Percentiles rank a stretch among this genome's conserved stretches.
phyloP scores from a whole-genome alignment of 2,113 vertebrate genomes.

The Indicator indicator region DNA sequence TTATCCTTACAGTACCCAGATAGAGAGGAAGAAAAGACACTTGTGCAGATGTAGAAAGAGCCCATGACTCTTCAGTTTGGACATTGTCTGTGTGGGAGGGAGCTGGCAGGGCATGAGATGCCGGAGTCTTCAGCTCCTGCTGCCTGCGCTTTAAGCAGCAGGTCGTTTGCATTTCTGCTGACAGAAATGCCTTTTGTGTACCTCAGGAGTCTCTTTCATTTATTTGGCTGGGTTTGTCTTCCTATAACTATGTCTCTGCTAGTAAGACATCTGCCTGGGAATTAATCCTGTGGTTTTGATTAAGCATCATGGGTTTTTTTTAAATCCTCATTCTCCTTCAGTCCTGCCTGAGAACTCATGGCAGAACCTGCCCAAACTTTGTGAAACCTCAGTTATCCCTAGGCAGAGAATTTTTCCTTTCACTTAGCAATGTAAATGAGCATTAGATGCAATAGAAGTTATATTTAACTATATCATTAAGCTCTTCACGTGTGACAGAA shows the following conservation, averaged over 20 bases:
- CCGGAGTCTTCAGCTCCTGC: not conserved
- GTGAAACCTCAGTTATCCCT: not conserved
- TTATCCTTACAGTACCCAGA: not conserved
- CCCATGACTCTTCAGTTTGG: not conserved
- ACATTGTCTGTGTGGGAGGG: rapidly evolving
- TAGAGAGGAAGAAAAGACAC: rapidly evolving
- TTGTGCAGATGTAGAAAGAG: not conserved
- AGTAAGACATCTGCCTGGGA: not conserved
- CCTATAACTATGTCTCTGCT: not conserved
- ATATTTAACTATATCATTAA: not conserved
- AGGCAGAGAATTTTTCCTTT: not conserved
- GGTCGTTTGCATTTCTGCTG: not conserved
- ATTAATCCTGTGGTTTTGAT: not conserved
- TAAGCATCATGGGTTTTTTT: not conserved
- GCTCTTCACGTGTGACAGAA: not conserved
- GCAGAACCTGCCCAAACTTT: not conserved
- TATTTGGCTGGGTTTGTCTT: not conserved
- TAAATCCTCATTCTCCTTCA: not conserved
- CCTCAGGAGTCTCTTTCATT: not conserved
- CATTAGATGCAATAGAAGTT: not conserved
- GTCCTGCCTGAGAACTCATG: not conserved
- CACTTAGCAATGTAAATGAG: not conserved
- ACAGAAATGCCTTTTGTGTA: not conserved
- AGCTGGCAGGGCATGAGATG: not conserved
- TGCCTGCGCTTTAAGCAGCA: not conserved